Base-by-base conservation (phyloP, 30 jellyfish, hydroid and myxozoan genomes). In the Clytia hemisphaerica region DNA sequence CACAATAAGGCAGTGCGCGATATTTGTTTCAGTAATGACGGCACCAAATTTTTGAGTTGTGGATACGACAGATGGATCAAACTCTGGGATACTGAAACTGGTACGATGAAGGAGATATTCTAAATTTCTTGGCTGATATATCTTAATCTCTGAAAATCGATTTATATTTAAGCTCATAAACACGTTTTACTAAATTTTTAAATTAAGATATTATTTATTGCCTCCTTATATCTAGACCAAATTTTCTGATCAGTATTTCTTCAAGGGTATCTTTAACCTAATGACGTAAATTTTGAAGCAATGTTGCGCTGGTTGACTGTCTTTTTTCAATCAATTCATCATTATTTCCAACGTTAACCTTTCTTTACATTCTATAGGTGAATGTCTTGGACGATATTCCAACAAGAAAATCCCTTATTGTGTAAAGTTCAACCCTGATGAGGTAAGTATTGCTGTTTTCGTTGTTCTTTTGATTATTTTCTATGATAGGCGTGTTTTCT, bases 21-120 rank as follows among this genome's bases (percentile, higher is more conserved):
- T 69, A 76, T 92, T 19, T 92, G 99, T 58, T 92, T 71, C 73
- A 84, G 65, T 58, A 92, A 92, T 37, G 99, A 92, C 74, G 99
- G 99, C 1, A 83, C 95, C 28, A 78, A 84, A 71, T 92, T 83
- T 57, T 73, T 92, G 32, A 92, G 99, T 57, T 83, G 96, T 76
- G 94, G 99, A 35, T 84, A 83, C 37, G 99, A 92, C 45, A 80
- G 99, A 74, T 92, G 95, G 95, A 92, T 92, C 63, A 92, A 92
- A 63, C 59, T 92, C 21, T 92, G 99, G 99, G 99, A 92, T 61
- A 92, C 99, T 2, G 99, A 92, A 58, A 92, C 96, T 6, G 99
- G 98, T 89, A 24, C 4, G 77, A 28, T 19, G 15, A n/a, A n/a
- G n/a, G n/a, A n/a, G n/a, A n/a, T n/a, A n/a, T n/a, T n/a, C n/a